Evolutionary conservation across 1,140 invertebrate genomes (phyloP), one percentile per base, ranked within the genome.

Genomic region (Ectropis grisescens): DNA sequence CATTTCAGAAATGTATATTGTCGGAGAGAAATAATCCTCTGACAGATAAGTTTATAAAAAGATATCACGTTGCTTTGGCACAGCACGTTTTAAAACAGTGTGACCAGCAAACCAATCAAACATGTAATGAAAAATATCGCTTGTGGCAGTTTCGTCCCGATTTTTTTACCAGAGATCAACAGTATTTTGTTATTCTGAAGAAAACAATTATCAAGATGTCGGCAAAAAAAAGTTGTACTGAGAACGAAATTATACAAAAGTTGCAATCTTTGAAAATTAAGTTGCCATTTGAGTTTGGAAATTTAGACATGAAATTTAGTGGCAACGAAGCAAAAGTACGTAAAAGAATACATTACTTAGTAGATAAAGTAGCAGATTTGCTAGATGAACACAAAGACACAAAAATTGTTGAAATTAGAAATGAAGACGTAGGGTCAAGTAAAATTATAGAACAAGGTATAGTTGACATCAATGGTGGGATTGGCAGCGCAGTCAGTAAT

Each of bases 401-500:
- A n/a, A 4, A 41, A 2, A 13, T 31, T 9, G 25, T 19, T 9
- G 45, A 47, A 25, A 13, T 23, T 7, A 25, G 22, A 19, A 13
- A 35, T 13, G 11, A 15, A 25, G 22, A 14, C 2, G 14, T 47
- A 8, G 30, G 38, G 1, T 10, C 28, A 10, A 13, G 31, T 11
- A 24, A 31, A 16, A 19, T 33, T 25, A n/a, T 38, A 2, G 24
- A 27, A 24, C 10, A 26, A 14, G 11, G 16, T 12, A 27, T 38
- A 15, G 11, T 41, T 9, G 27, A 35, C 9, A 35, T 31, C 1
- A 38, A 28, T 24, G 39, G 28, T 14, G 32, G 32, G 8, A 42
- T 47, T 9, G 32, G 45, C 3, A 28, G 39, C 19, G 32, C 45
- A 2, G 39, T 47, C 2, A 39, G 45, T 6, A 47, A 41, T 29